Conservation (phyloP, 2,797 vertebrate genomes). For the Hippoglossus hippoglossus region DNA sequence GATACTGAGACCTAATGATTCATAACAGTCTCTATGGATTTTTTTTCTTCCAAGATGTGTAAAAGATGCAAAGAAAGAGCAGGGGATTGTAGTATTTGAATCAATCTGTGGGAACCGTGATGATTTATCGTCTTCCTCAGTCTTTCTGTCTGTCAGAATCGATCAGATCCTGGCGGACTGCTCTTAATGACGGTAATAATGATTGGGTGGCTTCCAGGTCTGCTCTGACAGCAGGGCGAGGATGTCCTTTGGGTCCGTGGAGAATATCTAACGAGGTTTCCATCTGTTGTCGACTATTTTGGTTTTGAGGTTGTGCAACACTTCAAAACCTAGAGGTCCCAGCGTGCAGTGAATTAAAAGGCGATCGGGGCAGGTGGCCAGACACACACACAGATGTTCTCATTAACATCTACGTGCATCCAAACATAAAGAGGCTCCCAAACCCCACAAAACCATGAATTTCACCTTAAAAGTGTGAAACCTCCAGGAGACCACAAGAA, state of each 20-base stretch:
- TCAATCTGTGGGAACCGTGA: background rate
- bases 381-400: constrained; percentile 17
- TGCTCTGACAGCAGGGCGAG: constrained; percentile 15
- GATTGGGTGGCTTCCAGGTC: constrained; percentile 31
- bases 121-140: constrained; percentile 4
- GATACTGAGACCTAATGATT: background rate
- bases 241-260: constrained; percentile 24
- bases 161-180: no score
- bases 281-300: constrained; percentile 11
- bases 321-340: constrained; percentile 4
- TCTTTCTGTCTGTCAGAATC: background rate
- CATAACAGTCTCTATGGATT: no score
- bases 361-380: constrained; percentile 17
- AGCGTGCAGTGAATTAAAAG: constrained; percentile 29
- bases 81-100: background rate
- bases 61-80: background rate
- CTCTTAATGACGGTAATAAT: constrained; percentile 43
- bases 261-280: constrained; percentile 19
- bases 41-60: no score
- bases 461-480: constrained; percentile 9
- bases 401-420: constrained; percentile 31
- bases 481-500: background rate
- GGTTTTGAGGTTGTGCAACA: background rate
- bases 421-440: background rate
- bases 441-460: background rate